These are phyloP conservation scores for Phylloscopus whistleri DNA, from an alignment of 2,113 vertebrate genomes.

Conservation along the genomic window DNA sequence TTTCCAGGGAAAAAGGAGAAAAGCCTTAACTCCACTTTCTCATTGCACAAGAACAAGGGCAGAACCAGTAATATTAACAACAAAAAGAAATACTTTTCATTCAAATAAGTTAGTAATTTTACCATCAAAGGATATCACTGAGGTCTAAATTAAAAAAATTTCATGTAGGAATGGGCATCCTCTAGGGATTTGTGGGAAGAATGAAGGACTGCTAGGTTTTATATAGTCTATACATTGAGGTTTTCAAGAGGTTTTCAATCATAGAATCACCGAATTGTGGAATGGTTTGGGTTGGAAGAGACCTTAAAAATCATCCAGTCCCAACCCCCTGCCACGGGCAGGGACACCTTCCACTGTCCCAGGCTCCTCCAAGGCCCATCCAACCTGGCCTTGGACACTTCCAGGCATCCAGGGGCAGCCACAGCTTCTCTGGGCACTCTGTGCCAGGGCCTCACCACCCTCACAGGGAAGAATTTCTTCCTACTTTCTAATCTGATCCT, in stretches of 20 bases:
- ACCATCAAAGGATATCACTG: background rate
- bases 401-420: background rate
- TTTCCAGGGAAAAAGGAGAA: slow-evolving; percentile 12
- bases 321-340: background rate
- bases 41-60: background rate
- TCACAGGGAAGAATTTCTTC: background rate
- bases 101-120: background rate
- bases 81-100: background rate
- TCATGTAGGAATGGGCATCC: too few relatives aligned
- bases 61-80: background rate
- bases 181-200: background rate
- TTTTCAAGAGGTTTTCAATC: background rate
- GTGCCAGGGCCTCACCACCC: background rate
- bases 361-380: accelerated
- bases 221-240: background rate
- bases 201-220: background rate
- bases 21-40: background rate
- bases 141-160: background rate
- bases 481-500: background rate
- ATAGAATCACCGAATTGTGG: background rate
- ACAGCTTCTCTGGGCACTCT: background rate
- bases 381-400: background rate
- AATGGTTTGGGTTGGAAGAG: background rate
- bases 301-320: background rate
- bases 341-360: background rate